A percentile compares a stretch with the other conserved stretches of the same genome.
phyloP scores from a whole-genome alignment of 1,140 invertebrate species.

The Sminthurinus signatus region DNA sequence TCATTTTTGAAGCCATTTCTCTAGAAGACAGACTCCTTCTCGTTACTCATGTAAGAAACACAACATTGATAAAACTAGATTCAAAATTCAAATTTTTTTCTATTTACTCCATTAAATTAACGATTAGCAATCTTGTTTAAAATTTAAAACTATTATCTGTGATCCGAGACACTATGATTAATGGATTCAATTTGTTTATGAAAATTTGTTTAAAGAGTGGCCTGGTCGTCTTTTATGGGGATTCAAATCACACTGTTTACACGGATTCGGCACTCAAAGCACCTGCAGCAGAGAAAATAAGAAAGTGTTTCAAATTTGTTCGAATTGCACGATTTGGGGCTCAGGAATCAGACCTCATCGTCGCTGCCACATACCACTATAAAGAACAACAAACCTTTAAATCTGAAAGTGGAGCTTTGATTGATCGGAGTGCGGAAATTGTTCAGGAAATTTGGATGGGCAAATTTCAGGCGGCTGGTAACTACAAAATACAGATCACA shows the following conservation, averaged over 20 bases:
- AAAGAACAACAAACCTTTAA: not conserved
- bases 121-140: no score
- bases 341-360: slow-evolving; percentile 4
- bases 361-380: slow-evolving; percentile 18
- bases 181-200: no score
- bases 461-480: not conserved
- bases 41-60: slow-evolving; percentile 10
- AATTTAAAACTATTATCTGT: no score
- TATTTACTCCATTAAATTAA: no score
- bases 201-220: slow-evolving; percentile 5
- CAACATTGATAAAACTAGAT: no score
- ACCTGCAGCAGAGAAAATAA: slow-evolving; percentile 7
- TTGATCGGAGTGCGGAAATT: no score
- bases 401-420: no score
- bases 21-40: slow-evolving; percentile 21
- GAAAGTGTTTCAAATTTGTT: slow-evolving; percentile 22
- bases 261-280: not conserved
- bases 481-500: no score
- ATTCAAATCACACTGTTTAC: not conserved
- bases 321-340: not conserved
- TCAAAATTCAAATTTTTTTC: no score
- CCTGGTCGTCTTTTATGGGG: slow-evolving; percentile 16
- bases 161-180: no score
- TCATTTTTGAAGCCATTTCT: slow-evolving; percentile 14
- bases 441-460: not conserved